Evolutionary conservation across 2,888 invertebrate species (phyloP), one percentile per base, ranked within the genome.

Genomic region (Artemia sinica): DNA sequence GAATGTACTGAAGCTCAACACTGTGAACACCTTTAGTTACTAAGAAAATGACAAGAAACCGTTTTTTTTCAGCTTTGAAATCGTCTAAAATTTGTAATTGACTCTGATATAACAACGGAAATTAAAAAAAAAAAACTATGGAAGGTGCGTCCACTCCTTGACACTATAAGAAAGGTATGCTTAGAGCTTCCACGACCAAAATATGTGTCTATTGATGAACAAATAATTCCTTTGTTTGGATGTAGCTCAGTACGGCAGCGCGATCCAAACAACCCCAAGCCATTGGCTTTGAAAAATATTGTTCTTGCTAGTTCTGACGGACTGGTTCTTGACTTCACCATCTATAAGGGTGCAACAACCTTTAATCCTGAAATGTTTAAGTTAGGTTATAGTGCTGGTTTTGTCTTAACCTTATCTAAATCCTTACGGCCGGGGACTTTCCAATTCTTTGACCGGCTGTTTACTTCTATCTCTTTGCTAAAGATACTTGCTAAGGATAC

Each of bases 201-300:
- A 14, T n/a, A 28, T 14, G 50, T 65, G 10, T 70, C 68, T 14
- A 6, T 70, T 14, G 68, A 70, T 28, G 70, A 70, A 70, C 70
- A 70, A 65, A 70, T 70, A 68, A 65, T 70, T 49, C 70, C 70
- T 12, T 70, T 70, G 50, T 49, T 49, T 14, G 70, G 70, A 50
- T 52, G 50, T 10, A 63, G 65, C 1, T 18, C 9, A 8, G 28
- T 70, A n/a, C 48, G 52, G n/a, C 70, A 70, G 50, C 69, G 3
- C 41, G 69, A 69, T 11, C 70, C 69, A 4, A 48, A 11, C 1
- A 70, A 70, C n/a, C 70, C 69, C 12, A 70, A 70, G 18, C 70
- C 70, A 12, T 49, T 50, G 5, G 69, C 66, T 0, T 6, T 70
- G 7, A 70, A 70, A 52, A 70, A 70, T 58, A 69, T 51, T 14